phyloP scores from a whole-genome alignment of 1,140 invertebrate species.

The Ips typographus region DNA sequence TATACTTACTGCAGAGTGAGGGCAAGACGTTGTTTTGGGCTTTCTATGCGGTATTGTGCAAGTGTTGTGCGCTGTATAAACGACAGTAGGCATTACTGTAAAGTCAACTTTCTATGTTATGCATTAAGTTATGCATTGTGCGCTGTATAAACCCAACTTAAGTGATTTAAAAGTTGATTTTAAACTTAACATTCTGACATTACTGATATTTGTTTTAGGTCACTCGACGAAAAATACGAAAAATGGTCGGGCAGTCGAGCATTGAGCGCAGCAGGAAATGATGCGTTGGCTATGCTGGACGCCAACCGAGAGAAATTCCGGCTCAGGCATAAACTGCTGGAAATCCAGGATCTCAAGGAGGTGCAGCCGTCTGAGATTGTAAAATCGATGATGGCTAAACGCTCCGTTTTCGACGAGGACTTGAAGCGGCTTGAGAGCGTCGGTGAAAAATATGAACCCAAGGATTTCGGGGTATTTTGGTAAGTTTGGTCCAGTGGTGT shows the following conservation, averaged over 20 bases:
- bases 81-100: too few species aligned
- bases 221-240: conserved; percentile 89
- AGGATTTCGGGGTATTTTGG: conserved; percentile 58
- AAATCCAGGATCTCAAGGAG: conserved; percentile 59
- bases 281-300: conserved; percentile 61
- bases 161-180: too few species aligned
- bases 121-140: too few species aligned
- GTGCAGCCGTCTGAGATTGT: conserved; percentile 92
- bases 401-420: conserved; percentile 95
- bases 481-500: neutral
- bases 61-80: too few species aligned
- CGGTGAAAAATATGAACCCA: conserved; percentile 81
- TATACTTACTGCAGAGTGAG: too few species aligned
- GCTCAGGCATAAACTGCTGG: conserved; percentile 61
- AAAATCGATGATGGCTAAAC: conserved; percentile 86
- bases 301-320: conserved; percentile 57
- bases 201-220: conserved; percentile 49
- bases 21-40: too few species aligned
- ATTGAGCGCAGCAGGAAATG: conserved; percentile 59
- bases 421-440: conserved; percentile 89
- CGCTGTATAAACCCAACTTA: too few species aligned
- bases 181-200: too few species aligned
- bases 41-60: too few species aligned
- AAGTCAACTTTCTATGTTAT: too few species aligned
- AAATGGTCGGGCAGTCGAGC: conserved; percentile 77